Percentiles rank a stretch among this genome's conserved stretches.
phyloP scores from a whole-genome alignment of 2,113 vertebrate species.

The Neomonachus schauinslandi region DNA sequence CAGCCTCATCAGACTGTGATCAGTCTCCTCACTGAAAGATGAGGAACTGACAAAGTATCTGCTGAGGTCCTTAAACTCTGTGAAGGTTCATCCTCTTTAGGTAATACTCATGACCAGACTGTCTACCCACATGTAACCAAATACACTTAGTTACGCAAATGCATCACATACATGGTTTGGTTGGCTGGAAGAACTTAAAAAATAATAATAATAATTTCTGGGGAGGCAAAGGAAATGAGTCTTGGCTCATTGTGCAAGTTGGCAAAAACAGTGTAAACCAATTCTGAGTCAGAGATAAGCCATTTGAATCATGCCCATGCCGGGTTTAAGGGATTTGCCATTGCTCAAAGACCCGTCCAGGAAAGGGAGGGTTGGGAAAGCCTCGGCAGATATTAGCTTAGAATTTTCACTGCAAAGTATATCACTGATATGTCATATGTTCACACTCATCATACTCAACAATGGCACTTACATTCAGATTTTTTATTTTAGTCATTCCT shows the following conservation, averaged over 20 bases:
- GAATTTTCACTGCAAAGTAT: not conserved
- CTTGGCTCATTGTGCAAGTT: not conserved
- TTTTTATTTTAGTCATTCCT: not conserved
- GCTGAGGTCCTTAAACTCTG: not conserved
- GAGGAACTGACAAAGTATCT: not conserved
- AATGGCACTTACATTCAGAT: not conserved
- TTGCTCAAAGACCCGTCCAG: not conserved
- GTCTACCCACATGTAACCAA: not conserved
- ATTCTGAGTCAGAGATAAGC: constrained; percentile 24
- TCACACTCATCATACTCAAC: not conserved
- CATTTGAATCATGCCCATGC: constrained; percentile 30
- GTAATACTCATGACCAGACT: not conserved
- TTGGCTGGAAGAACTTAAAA: not conserved
- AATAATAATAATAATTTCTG: not conserved
- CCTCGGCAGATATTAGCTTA: not conserved
- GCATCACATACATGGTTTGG: not conserved
- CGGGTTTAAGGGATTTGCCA: not conserved
- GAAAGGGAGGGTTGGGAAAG: constrained; percentile 11
- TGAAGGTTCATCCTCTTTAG: not conserved
- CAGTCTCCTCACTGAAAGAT: not conserved
- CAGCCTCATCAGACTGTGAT: not conserved
- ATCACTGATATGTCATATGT: not conserved
- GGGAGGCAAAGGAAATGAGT: constrained; percentile 39
- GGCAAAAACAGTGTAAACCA: not conserved
- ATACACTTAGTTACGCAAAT: not conserved